These are phyloP conservation scores for Urocolius indicus DNA, from an alignment of 2,113 vertebrate genomes.

Conservation along the genomic window DNA sequence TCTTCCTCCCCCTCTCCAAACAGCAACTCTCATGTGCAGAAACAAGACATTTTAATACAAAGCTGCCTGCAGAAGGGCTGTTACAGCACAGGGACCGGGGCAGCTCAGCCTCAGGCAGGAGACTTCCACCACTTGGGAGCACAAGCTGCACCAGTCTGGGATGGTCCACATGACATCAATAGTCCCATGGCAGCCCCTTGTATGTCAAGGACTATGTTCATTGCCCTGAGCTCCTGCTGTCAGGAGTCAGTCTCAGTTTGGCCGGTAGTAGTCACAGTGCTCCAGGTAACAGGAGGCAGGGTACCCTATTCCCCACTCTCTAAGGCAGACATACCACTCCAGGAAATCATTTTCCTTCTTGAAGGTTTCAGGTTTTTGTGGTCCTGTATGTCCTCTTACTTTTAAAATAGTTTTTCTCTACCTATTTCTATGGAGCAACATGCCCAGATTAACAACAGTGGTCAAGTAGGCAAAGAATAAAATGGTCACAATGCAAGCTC, in stretches of 20 bases:
- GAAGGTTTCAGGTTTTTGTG: background rate
- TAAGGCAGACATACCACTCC: background rate
- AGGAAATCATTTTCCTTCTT: background rate
- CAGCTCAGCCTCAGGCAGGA: background rate
- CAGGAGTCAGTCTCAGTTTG: background rate
- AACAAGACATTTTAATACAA: background rate
- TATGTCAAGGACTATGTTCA: background rate
- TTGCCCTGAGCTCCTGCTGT: background rate
- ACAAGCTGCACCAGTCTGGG: slow-evolving; percentile 18
- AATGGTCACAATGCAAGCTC: slow-evolving; percentile 21
- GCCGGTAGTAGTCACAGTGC: slow-evolving; percentile 34
- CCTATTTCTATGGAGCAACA: slow-evolving; percentile 61
- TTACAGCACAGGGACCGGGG: background rate
- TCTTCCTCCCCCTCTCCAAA: background rate
- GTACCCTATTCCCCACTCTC: background rate
- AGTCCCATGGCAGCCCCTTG: slow-evolving; percentile 8
- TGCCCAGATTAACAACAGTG: slow-evolving; percentile 23
- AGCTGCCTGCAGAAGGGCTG: background rate
- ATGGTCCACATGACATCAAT: background rate
- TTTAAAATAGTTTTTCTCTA: slow-evolving; percentile 40
- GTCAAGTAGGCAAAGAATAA: slow-evolving; percentile 27
- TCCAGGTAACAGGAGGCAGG: slow-evolving; percentile 23
- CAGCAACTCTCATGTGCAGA: background rate
- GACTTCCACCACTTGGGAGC: background rate
- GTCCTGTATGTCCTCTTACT: slow-evolving; percentile 32